phyloP scores from a whole-genome alignment of 2,888 invertebrate species.

The Hyalella azteca region DNA sequence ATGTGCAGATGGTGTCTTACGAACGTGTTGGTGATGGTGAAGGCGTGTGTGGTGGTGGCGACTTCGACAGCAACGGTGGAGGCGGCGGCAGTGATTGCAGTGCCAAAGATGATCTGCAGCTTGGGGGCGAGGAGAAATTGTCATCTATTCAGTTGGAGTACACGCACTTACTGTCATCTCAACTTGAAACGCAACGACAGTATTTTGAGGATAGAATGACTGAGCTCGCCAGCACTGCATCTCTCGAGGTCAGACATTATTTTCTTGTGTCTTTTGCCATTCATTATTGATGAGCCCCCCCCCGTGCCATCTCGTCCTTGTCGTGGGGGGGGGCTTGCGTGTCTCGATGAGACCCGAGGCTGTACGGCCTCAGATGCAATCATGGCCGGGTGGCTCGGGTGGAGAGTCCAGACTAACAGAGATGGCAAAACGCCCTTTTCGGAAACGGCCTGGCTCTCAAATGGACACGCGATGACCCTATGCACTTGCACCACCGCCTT shows the following conservation, averaged over 20 bases:
- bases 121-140: slow-evolving; percentile 77
- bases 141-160: slow-evolving; percentile 96
- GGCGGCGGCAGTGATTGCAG: slow-evolving; percentile 18
- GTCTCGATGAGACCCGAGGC: too few species aligned
- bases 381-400: too few species aligned
- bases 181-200: slow-evolving; percentile 89
- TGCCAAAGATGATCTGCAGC: slow-evolving; percentile 51
- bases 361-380: too few species aligned
- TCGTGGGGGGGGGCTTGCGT: too few species aligned
- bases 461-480: too few species aligned
- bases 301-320: too few species aligned
- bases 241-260: slow-evolving; percentile 40
- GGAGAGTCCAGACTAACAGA: too few species aligned
- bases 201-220: slow-evolving; percentile 85
- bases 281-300: neutral
- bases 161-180: slow-evolving; percentile 92
- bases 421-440: too few species aligned
- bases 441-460: too few species aligned
- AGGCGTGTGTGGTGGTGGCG: slow-evolving; percentile 15
- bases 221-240: slow-evolving; percentile 62
- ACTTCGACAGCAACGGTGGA: slow-evolving; percentile 35
- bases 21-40: slow-evolving; percentile 36
- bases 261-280: neutral
- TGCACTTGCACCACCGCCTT: too few species aligned
- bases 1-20: slow-evolving; percentile 54